Evolutionary conservation across 2,113 vertebrate genomes (phyloP).

Genomic region (Cyrtonyx montezumae): DNA sequence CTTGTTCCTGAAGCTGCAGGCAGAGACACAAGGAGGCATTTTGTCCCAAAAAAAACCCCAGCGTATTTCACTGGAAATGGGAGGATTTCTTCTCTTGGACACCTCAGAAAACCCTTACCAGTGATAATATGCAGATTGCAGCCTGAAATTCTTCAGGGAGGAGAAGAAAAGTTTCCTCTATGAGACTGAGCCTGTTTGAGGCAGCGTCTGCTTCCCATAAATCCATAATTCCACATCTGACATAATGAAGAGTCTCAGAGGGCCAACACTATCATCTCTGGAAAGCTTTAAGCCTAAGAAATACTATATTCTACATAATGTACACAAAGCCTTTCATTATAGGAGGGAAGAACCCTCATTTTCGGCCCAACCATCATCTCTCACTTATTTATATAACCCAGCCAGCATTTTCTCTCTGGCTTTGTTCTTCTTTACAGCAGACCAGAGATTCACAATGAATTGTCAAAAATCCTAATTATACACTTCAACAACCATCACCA

Average conservation of each 20-base stretch:
- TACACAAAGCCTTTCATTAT: slow-evolving; percentile 73
- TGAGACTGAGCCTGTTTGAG: neutral
- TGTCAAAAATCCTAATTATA: slow-evolving; percentile 62
- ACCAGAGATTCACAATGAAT: slow-evolving; percentile 61
- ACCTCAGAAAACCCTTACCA: neutral
- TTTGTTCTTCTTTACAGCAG: slow-evolving; percentile 63
- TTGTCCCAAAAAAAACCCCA: neutral
- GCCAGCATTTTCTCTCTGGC: slow-evolving; percentile 50
- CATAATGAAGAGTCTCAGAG: slow-evolving; percentile 66
- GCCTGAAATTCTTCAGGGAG: neutral
- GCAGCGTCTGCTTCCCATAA: slow-evolving; percentile 19
- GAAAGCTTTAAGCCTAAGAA: slow-evolving; percentile 69
- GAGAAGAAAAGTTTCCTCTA: neutral
- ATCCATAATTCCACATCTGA: slow-evolving; percentile 57
- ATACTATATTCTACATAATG: slow-evolving; percentile 66
- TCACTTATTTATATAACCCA: slow-evolving; percentile 58
- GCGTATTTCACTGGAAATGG: neutral
- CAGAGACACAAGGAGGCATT: neutral
- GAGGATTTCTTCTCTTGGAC: neutral
- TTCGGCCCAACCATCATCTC: slow-evolving; percentile 58
- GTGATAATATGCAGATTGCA: neutral
- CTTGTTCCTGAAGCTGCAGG: neutral
- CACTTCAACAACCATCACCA: slow-evolving; percentile 57
- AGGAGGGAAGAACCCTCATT: slow-evolving; percentile 33
- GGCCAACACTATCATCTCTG: slow-evolving; percentile 68